These are phyloP conservation scores for Callipepla californica DNA, from an alignment of 2,113 vertebrate genomes.

Conservation along the genomic window DNA sequence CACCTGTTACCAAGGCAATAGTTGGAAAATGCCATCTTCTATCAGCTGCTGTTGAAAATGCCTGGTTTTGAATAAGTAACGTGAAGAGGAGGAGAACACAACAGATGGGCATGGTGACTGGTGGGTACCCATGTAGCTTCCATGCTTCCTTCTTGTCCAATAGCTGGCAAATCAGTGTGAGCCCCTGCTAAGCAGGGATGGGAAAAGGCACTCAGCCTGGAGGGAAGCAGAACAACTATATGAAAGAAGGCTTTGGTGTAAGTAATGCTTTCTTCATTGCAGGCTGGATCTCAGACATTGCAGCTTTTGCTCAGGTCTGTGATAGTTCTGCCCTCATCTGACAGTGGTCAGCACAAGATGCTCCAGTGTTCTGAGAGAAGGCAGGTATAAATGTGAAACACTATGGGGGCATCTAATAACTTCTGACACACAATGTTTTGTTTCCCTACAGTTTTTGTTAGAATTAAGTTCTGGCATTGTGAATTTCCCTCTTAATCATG, in stretches of 20 bases:
- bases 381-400: background rate
- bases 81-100: background rate
- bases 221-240: background rate
- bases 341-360: accelerated
- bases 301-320: background rate
- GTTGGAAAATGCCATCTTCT: background rate
- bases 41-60: background rate
- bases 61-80: background rate
- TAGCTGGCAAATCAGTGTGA: background rate
- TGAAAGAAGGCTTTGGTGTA: background rate
- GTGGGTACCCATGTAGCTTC: background rate
- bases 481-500: background rate
- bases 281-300: background rate
- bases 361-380: background rate
- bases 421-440: background rate
- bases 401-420: background rate
- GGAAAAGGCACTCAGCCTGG: background rate
- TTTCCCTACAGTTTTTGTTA: background rate
- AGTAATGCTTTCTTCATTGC: accelerated
- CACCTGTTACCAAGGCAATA: background rate
- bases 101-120: background rate
- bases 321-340: accelerated
- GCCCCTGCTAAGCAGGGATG: accelerated
- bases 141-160: background rate
- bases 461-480: background rate